Conservation (phyloP, 2,797 vertebrate genomes). For the Rhinatrema bivittatum region DNA sequence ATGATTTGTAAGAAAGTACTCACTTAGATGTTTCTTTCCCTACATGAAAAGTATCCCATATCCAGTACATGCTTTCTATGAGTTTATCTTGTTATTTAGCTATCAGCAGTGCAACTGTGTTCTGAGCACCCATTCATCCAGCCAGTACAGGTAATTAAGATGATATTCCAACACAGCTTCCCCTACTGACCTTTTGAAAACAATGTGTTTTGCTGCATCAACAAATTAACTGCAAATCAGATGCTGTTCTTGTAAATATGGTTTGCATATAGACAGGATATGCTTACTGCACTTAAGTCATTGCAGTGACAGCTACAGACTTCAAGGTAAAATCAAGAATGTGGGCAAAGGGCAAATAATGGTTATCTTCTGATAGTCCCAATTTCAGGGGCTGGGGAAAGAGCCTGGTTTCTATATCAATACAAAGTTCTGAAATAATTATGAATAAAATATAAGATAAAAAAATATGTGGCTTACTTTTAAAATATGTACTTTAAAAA, state of each 20-base stretch:
- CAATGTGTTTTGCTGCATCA: constrained; percentile 61
- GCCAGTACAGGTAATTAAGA: constrained; percentile 52
- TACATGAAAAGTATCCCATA: neutral
- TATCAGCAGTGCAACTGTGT: constrained; percentile 10
- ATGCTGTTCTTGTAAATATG: constrained; percentile 37
- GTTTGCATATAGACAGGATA: constrained; percentile 12
- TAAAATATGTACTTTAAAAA: too few relatives aligned
- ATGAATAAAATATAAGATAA: too few relatives aligned
- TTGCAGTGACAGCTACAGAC: constrained; percentile 6
- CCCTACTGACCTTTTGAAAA: constrained; percentile 63
- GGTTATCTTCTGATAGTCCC: neutral
- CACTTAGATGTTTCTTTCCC: constrained; percentile 21
- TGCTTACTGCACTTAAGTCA: constrained; percentile 1
- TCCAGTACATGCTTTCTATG: constrained; percentile 1
- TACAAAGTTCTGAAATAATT: too few relatives aligned
- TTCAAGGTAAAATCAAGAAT: neutral
- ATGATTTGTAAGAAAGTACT: constrained; percentile 24
- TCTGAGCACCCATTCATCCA: constrained; percentile 18
- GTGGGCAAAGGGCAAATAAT: constrained; percentile 10
- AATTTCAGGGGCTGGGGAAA: rapidly evolving
- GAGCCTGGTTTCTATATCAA: neutral
- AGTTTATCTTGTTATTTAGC: constrained; percentile 17
- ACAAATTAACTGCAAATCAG: constrained; percentile 63
- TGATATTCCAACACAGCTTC: constrained; percentile 49
- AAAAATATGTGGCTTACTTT: too few relatives aligned